Evolutionary conservation across 2,888 invertebrate genomes (phyloP).

Genomic region (Nematopogon swammerdamellus): DNA sequence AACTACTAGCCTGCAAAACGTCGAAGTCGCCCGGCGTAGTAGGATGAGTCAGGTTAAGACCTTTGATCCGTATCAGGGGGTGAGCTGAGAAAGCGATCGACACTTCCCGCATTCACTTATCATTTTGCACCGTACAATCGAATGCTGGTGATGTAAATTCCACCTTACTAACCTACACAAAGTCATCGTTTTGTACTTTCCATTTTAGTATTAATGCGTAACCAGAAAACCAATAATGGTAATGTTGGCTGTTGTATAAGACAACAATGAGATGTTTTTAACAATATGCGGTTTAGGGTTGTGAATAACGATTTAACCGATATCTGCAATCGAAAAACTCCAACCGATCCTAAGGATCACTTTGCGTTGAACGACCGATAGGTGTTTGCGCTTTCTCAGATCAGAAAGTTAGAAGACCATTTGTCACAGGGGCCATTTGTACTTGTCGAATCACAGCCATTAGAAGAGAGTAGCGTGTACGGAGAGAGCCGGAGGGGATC

Average conservation of each 20-base stretch:
- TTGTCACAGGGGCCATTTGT: conserved; percentile 57
- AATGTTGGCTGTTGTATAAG: too few relatives aligned
- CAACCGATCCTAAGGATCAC: neutral
- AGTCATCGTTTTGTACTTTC: too few relatives aligned
- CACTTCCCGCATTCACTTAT: conserved; percentile 33
- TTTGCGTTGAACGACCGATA: neutral
- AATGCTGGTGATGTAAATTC: neutral
- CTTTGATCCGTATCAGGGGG: conserved; percentile 39
- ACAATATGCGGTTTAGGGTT: too few relatives aligned
- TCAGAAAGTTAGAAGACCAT: conserved; percentile 37
- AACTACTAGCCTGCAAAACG: too few relatives aligned
- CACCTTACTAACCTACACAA: too few relatives aligned
- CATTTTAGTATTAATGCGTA: too few relatives aligned
- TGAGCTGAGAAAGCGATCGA: conserved; percentile 38
- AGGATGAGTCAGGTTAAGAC: conserved; percentile 20
- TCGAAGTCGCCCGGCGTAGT: too few relatives aligned
- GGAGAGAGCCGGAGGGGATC: neutral
- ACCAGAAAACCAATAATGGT: too few relatives aligned
- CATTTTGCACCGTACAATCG: conserved; percentile 14
- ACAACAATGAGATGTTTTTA: too few relatives aligned
- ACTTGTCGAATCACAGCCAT: conserved; percentile 59
- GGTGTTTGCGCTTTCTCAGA: neutral
- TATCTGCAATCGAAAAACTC: too few relatives aligned
- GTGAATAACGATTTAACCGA: too few relatives aligned
- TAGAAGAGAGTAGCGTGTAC: conserved; percentile 34